These are phyloP conservation scores for Drosophila orosa DNA, from an alignment of 1,140 invertebrate species.

Conservation along the genomic window DNA sequence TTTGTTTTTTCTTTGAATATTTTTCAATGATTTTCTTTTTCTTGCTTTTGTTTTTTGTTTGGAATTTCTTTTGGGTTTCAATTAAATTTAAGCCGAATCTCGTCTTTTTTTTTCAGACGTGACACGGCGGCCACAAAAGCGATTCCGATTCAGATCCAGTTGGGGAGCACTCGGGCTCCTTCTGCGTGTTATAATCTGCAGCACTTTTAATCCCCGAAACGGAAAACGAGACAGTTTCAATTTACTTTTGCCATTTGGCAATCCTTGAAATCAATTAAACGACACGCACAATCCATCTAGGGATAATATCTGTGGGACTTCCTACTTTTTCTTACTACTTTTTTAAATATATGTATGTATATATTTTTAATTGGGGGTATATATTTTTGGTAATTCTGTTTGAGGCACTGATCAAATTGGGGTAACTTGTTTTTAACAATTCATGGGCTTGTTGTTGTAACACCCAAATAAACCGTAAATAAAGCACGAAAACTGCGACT, in stretches of 20 bases:
- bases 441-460: neutral
- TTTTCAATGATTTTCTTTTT: neutral
- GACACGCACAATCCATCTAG: slow-evolving; percentile 66
- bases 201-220: slow-evolving; percentile 74
- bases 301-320: slow-evolving; percentile 42
- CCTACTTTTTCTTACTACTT: slow-evolving; percentile 5
- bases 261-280: slow-evolving; percentile 82
- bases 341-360: neutral
- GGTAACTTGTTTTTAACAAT: slow-evolving; percentile 9
- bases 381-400: slow-evolving; percentile 17
- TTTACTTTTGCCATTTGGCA: slow-evolving; percentile 65
- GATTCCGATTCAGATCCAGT: slow-evolving; percentile 48
- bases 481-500: slow-evolving; percentile 46
- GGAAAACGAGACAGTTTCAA: slow-evolving; percentile 60
- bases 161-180: slow-evolving; percentile 25
- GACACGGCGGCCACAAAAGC: slow-evolving; percentile 63
- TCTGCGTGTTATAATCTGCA: slow-evolving; percentile 69
- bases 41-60: slow-evolving; percentile 20
- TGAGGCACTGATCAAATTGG: slow-evolving; percentile 50
- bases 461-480: slow-evolving; percentile 32
- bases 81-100: slow-evolving; percentile 75
- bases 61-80: slow-evolving; percentile 49
- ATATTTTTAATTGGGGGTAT: neutral
- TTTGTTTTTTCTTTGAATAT: slow-evolving; percentile 13
- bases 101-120: slow-evolving; percentile 52